Base-by-base conservation (phyloP, 2,797 vertebrate genomes). In the Sebastolobus alascanus region DNA sequence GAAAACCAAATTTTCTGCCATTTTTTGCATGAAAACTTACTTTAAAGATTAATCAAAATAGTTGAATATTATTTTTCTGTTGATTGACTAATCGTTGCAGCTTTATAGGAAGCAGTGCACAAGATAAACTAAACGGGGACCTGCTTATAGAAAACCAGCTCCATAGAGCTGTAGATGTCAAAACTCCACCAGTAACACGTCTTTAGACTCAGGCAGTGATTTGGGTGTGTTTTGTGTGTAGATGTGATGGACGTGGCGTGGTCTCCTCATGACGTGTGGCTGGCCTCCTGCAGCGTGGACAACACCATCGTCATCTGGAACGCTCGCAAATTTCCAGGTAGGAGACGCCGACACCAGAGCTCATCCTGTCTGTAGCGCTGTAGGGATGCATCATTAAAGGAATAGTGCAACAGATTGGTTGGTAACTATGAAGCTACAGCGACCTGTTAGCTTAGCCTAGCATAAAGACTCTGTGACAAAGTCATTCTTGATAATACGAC, bases 281-380 rank as follows among this genome's bases (percentile, higher is more conserved):
- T 99, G 70, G 98, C 99, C 8, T 99, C 99, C 52, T 99, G 99
- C 94, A 99, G 99, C 54, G 98, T 99, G 55, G 99, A 99, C 92
- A 99, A 99, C 94, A 99, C 99, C 58, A 97, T 99, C 3, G 98
- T 99, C 87, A 99, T 99, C 92, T 99, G 99, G 99, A 99, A 99
- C 6, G 98, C 97, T 5, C 96, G 98, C 27, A 99, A 99, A 83
- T 99, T 99, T 84, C 97, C 99, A 95, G 98, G 98, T 99, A 81
- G 20, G 83, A 79, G 33, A 54, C 11, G 3, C 37, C 1, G 13
- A 56, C 22, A 12, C 33, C 65, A 33, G 31, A 70, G 6, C 22
- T 13, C 9, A 5, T 12, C 8, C 4, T 20, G 16, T 64, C 43
- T 52, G 29, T 3, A 8, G 37, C 58, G 3, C 2, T 31, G 31